These are phyloP conservation scores for Ciconia nigra DNA, from an alignment of 2,797 vertebrate genomes.

Conservation along the genomic window DNA sequence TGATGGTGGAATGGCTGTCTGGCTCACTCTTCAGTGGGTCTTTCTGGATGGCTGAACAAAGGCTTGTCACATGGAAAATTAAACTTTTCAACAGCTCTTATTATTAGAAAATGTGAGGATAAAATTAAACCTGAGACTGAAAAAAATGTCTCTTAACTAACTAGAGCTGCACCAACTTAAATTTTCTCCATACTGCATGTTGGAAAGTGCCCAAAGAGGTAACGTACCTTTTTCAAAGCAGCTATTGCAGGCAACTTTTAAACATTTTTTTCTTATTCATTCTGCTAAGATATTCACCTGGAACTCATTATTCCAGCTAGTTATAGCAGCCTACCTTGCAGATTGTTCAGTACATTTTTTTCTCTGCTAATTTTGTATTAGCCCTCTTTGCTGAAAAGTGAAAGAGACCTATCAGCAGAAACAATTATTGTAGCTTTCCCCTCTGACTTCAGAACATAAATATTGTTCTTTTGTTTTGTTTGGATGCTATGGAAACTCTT, in stretches of 20 bases:
- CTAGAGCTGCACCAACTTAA: neutral
- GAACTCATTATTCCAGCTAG: neutral
- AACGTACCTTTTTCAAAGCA: neutral
- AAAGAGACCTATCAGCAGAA: conserved; percentile 6
- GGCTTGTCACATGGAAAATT: neutral
- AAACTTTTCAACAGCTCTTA: neutral
- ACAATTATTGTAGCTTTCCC: conserved; percentile 13
- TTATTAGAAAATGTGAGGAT: neutral
- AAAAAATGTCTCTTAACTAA: neutral
- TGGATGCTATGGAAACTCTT: conserved; percentile 41
- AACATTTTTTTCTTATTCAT: neutral
- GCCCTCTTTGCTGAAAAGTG: neutral
- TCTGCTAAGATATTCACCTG: neutral
- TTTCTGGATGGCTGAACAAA: neutral
- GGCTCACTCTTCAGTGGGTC: neutral
- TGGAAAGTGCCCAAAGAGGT: neutral
- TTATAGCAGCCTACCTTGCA: neutral
- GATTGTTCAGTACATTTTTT: neutral
- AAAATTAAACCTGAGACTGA: neutral
- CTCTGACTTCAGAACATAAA: neutral
- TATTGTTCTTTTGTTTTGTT: conserved; percentile 41
- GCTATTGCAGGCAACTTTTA: neutral
- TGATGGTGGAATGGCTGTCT: neutral
- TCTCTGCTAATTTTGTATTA: neutral
- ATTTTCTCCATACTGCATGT: neutral